These are phyloP conservation scores for Rhipidura dahli DNA, from an alignment of 2,113 vertebrate genomes.

Conservation along the genomic window DNA sequence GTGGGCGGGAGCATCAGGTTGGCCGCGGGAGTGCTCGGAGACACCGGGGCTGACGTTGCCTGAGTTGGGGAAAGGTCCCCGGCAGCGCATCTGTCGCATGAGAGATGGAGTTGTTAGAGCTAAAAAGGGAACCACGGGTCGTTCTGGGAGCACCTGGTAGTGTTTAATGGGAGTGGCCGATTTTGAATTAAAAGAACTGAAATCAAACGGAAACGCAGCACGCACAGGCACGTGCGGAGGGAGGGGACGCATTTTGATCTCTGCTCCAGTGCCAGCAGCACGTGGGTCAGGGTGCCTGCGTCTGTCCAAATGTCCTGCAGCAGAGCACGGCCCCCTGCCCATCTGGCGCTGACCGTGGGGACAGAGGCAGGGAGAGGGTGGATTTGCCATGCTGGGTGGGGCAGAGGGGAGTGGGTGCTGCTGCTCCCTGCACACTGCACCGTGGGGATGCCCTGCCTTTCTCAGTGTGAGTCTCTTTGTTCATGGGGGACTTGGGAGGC, in stretches of 20 bases:
- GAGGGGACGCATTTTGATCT: neutral
- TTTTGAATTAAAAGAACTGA: neutral
- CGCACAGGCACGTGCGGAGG: neutral
- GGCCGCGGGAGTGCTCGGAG: neutral
- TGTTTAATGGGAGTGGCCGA: neutral
- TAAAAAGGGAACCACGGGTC: neutral
- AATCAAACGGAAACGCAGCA: rapidly evolving
- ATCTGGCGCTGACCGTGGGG: rapidly evolving
- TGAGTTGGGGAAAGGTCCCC: slow-evolving; percentile 29
- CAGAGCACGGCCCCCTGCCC: rapidly evolving
- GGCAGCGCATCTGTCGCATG: neutral
- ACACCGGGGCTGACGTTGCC: neutral
- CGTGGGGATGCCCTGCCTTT: neutral
- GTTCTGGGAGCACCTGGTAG: slow-evolving; percentile 37
- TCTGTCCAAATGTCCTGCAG: neutral
- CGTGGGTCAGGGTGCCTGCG: neutral
- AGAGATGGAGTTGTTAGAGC: neutral
- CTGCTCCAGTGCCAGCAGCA: neutral
- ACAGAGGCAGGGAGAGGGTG: rapidly evolving
- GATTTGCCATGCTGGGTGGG: rapidly evolving
- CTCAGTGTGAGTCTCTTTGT: neutral
- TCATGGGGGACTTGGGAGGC: neutral
- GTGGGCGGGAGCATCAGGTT: neutral
- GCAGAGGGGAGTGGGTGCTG: neutral
- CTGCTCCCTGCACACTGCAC: rapidly evolving